phyloP scores from a whole-genome alignment of 23 tunicate genomes.

The Clavelina lepadiformis region DNA sequence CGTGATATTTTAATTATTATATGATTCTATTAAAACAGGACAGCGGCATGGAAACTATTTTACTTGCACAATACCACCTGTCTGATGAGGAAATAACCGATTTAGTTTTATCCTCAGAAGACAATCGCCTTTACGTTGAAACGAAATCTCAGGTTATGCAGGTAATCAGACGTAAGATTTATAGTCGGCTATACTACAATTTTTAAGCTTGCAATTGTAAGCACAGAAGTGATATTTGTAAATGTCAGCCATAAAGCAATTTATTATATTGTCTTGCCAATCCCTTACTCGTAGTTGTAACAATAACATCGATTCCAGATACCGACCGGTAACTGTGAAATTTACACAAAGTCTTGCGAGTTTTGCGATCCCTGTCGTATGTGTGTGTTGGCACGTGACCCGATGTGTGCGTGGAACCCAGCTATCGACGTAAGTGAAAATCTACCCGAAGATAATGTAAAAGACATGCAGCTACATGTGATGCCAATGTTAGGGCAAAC shows the following conservation, averaged over 20 bases:
- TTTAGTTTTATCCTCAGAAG: not conserved
- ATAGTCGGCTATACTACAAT: too few relatives aligned
- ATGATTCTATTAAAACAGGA: too few relatives aligned
- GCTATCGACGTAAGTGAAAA: conserved; percentile 25
- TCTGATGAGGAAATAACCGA: conserved; percentile 3
- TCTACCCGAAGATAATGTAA: not conserved
- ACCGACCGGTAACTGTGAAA: conserved; percentile 46
- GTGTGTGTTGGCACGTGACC: conserved; percentile 82
- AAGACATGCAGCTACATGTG: not conserved
- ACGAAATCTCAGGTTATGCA: conserved; percentile 6
- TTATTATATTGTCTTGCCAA: too few relatives aligned
- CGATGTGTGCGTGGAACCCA: conserved; percentile 70
- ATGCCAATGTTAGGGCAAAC: too few relatives aligned
- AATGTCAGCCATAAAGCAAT: too few relatives aligned
- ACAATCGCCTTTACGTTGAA: conserved; percentile 8
- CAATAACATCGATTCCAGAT: conserved; percentile 26
- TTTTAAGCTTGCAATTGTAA: too few relatives aligned
- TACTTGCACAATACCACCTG: not conserved
- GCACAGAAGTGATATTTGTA: too few relatives aligned
- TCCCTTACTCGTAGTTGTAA: too few relatives aligned
- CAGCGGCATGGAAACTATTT: not conserved
- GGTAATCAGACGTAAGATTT: too few relatives aligned
- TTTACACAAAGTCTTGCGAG: conserved; percentile 44
- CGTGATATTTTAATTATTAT: too few relatives aligned
- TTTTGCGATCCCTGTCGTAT: conserved; percentile 73